phyloP scores from a whole-genome alignment of 2,797 vertebrate genomes.

The Botia kubotai region DNA sequence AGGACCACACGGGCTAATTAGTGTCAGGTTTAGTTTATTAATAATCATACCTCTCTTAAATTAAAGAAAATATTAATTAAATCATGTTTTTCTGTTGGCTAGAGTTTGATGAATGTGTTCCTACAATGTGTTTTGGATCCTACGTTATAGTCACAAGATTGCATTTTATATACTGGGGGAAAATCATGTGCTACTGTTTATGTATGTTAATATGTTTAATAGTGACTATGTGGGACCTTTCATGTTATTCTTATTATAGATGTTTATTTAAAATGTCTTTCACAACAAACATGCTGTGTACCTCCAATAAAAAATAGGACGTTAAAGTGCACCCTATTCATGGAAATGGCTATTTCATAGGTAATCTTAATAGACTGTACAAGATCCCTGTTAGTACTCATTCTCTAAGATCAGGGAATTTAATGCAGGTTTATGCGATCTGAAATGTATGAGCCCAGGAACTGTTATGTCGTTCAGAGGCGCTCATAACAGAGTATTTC shows the following conservation, averaged over 20 bases:
- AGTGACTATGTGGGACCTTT: too few relatives aligned
- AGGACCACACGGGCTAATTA: too few relatives aligned
- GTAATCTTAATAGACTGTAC: not conserved
- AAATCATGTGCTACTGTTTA: too few relatives aligned
- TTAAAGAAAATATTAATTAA: too few relatives aligned
- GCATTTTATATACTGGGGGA: too few relatives aligned
- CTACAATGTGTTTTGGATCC: too few relatives aligned
- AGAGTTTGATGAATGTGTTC: not conserved
- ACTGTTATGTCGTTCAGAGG: not conserved
- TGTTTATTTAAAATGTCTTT: not conserved
- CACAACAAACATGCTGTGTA: not conserved
- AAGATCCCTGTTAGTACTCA: not conserved
- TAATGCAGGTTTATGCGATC: too few relatives aligned
- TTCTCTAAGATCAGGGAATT: not conserved
- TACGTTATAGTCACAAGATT: too few relatives aligned
- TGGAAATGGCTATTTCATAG: not conserved
- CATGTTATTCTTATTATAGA: too few relatives aligned
- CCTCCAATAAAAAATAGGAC: not conserved
- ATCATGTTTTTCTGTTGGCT: not conserved
- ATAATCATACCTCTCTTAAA: too few relatives aligned
- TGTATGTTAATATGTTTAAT: too few relatives aligned
- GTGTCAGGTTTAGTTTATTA: too few relatives aligned
- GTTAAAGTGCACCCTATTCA: not conserved
- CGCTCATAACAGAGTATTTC: not conserved
- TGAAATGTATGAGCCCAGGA: not conserved